phyloP scores from a whole-genome alignment of 1,140 invertebrate species.

The Periplaneta americana region DNA sequence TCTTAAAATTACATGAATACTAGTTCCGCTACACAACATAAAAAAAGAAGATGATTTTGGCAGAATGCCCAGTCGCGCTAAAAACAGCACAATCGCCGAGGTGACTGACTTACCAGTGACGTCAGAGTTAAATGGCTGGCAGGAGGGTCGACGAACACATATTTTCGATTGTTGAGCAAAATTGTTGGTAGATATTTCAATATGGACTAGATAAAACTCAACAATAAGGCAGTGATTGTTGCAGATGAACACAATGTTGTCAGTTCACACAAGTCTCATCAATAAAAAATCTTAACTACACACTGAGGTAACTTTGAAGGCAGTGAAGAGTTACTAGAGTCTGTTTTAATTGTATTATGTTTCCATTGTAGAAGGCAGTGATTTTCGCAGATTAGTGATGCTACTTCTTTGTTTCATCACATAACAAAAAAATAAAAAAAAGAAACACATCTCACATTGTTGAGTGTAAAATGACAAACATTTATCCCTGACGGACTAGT shows the following conservation, averaged over 20 bases:
- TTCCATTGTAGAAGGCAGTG: not conserved
- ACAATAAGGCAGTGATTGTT: not conserved
- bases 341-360: not conserved
- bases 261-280: not conserved
- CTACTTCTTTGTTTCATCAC: not conserved
- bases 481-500: not conserved
- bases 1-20: not conserved
- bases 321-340: not conserved
- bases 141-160: not conserved
- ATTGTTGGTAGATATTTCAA: not conserved
- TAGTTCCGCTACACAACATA: not conserved
- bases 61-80: not conserved
- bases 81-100: not conserved
- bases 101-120: constrained; percentile 8
- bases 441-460: not conserved
- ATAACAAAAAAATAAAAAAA: not conserved
- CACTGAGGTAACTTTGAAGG: not conserved
- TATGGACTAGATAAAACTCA: not conserved
- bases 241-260: not conserved
- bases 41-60: not conserved
- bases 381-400: not conserved
- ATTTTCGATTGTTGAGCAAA: not conserved
- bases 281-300: not conserved
- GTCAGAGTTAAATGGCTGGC: constrained; percentile 6
- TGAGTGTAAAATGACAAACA: not conserved